phyloP scores from a whole-genome alignment of 92 coral and sea anemone genomes.

The Zoanthus solanderi region DNA sequence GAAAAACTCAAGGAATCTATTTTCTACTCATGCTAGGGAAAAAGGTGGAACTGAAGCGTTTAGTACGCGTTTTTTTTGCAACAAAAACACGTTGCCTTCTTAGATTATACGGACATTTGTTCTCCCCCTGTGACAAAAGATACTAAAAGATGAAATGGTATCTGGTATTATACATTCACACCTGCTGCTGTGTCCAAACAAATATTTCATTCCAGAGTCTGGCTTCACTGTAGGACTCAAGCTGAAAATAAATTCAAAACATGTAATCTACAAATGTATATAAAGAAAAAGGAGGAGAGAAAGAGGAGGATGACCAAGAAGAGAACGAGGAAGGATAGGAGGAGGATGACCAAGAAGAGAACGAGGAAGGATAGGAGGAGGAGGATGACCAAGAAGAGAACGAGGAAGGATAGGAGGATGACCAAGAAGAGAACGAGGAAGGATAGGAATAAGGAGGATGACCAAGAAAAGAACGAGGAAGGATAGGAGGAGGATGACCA shows the following conservation, averaged over 20 bases:
- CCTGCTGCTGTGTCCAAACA: conserved; percentile 76
- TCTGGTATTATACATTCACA: background rate
- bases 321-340: too few species aligned
- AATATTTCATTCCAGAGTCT: conserved; percentile 84
- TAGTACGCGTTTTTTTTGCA: too few species aligned
- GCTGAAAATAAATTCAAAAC: conserved; percentile 46
- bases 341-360: background rate
- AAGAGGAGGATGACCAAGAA: background rate
- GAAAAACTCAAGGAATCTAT: too few species aligned
- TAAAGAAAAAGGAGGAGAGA: too few species aligned
- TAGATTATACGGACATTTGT: too few species aligned
- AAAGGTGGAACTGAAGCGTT: too few species aligned
- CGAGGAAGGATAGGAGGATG: background rate
- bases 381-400: background rate
- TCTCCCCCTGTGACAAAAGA: too few species aligned
- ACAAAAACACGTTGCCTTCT: too few species aligned
- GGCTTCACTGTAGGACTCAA: conserved; percentile 79
- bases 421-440: background rate
- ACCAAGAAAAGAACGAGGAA: background rate
- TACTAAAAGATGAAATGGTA: too few species aligned
- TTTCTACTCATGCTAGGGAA: too few species aligned
- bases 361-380: background rate
- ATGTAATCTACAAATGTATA: too few species aligned
- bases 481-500: background rate
- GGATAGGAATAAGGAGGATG: background rate